A percentile compares a stretch with the other conserved stretches of the same genome.
Evolutionary conservation across 2,888 invertebrate species (phyloP).

Genomic region (Chrysodeixis includens): DNA sequence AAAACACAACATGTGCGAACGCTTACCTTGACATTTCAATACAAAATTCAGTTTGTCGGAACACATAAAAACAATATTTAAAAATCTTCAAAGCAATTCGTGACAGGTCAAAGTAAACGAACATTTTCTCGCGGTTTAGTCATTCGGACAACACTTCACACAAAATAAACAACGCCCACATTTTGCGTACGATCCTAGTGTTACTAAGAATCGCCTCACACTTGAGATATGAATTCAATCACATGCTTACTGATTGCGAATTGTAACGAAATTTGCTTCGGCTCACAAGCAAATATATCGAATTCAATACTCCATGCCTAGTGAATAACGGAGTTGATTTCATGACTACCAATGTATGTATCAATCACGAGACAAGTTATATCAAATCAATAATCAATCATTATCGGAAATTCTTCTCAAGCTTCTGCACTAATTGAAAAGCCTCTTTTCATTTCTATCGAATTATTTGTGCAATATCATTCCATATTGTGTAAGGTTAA

Average conservation of each 20-base stretch:
- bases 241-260: constrained; percentile 19
- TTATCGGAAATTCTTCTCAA: not conserved
- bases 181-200: constrained; percentile 28
- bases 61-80: not conserved
- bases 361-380: not conserved
- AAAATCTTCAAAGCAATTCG: not conserved
- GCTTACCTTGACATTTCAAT: not conserved
- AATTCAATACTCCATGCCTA: constrained; percentile 7
- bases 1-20: too few species aligned
- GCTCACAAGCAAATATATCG: constrained; percentile 9
- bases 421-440: not conserved
- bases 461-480: too few species aligned
- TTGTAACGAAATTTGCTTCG: constrained; percentile 43
- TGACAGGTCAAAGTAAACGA: not conserved
- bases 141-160: constrained; percentile 20
- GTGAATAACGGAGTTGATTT: not conserved
- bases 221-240: constrained; percentile 29
- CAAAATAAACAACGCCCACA: constrained; percentile 36
- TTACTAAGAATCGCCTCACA: constrained; percentile 37
- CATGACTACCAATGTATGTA: not conserved
- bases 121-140: constrained; percentile 5
- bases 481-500: too few species aligned
- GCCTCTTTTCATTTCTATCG: not conserved
- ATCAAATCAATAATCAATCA: not conserved
- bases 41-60: not conserved